Evolutionary conservation across 2,797 vertebrate species (phyloP).

Genomic region (Coccyzus lansbergi): DNA sequence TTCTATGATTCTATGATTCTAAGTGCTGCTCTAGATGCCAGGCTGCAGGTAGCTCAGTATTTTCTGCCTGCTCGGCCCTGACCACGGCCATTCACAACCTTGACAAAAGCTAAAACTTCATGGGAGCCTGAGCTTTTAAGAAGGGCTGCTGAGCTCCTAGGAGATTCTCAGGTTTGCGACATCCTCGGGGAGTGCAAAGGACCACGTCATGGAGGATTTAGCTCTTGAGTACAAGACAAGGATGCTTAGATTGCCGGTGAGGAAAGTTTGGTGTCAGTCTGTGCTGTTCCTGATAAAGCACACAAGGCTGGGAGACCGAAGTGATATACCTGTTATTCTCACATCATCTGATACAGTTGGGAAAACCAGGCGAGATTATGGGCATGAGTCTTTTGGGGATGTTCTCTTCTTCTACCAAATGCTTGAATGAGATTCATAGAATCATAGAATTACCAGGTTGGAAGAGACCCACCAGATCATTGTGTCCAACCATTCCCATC

Average conservation of each 20-base stretch:
- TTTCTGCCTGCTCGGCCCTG: not conserved
- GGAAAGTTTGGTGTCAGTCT: not conserved
- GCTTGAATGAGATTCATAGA: not conserved
- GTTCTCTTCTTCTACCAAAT: not conserved
- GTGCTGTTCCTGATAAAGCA: not conserved
- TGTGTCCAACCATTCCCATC: no score
- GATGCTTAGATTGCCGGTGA: not conserved
- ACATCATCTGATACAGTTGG: not conserved
- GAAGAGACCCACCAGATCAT: no score
- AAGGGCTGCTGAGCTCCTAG: not conserved
- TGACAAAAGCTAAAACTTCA: not conserved
- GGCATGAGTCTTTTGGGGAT: not conserved
- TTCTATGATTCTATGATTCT: no score
- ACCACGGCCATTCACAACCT: not conserved
- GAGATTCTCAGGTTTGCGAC: not conserved
- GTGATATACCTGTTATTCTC: not conserved
- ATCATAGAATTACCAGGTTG: no score
- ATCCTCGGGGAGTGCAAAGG: not conserved
- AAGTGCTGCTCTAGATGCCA: no score
- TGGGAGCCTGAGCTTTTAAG: not conserved
- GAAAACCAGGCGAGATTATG: not conserved
- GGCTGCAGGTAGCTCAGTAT: not conserved
- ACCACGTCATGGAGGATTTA: not conserved
- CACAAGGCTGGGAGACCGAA: not conserved
- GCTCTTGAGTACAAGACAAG: not conserved